Percentiles rank a stretch among this genome's conserved stretches.
phyloP scores from a whole-genome alignment of 2,797 vertebrate species.

The Coreius guichenoti region DNA sequence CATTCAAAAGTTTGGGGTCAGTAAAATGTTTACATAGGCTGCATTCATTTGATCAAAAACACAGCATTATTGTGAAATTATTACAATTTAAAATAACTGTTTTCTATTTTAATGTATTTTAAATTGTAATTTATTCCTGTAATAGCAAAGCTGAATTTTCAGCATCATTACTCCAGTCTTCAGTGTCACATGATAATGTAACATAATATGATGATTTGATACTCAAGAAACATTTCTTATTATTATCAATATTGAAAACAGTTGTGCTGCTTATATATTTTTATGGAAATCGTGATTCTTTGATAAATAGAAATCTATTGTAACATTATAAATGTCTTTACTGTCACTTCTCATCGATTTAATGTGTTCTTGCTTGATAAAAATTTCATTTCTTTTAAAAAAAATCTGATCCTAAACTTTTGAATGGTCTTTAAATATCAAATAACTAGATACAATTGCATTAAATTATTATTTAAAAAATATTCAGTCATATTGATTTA shows the following conservation, averaged over 20 bases:
- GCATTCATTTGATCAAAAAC: not conserved
- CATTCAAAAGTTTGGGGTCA: not conserved
- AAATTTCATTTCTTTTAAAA: not conserved
- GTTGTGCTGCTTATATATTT: not conserved
- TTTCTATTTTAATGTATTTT: not conserved
- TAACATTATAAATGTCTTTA: not conserved
- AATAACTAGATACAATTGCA: not conserved
- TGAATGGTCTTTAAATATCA: not conserved
- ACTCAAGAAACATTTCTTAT: not conserved
- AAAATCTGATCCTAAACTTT: not conserved
- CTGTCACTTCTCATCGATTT: not conserved
- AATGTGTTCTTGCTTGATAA: not conserved
- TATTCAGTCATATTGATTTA: constrained; percentile 21
- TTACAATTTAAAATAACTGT: not conserved
- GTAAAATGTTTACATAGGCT: not conserved
- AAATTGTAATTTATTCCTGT: not conserved
- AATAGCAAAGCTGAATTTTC: not conserved
- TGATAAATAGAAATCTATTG: not conserved
- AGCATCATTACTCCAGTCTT: not conserved
- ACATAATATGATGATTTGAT: not conserved
- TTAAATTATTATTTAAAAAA: not conserved
- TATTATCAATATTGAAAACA: not conserved
- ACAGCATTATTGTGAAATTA: not conserved
- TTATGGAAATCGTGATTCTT: not conserved
- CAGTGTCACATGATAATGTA: not conserved